Conservation (phyloP, 2,113 vertebrate genomes). For the Elgaria multicarinata region DNA sequence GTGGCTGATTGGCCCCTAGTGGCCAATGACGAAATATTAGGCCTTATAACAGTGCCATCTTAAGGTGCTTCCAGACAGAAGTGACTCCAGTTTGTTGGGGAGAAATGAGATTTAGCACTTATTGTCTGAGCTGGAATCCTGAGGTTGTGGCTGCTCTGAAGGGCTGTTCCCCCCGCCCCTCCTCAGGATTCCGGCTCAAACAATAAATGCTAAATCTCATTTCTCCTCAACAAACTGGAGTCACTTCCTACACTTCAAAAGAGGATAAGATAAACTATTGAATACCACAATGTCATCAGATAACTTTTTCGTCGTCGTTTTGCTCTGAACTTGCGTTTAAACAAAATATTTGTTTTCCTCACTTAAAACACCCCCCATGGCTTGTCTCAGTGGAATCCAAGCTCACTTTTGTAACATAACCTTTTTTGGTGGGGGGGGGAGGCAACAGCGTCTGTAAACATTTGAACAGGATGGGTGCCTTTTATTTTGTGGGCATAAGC, state of each 20-base stretch:
- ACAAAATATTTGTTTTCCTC: constrained; percentile 1
- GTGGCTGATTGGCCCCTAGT: no score
- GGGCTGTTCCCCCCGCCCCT: no score
- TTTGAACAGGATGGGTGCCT: not conserved
- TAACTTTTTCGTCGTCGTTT: not conserved
- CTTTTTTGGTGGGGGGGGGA: not conserved
- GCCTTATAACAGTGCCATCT: not conserved
- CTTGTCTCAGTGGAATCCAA: not conserved
- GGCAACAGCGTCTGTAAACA: not conserved
- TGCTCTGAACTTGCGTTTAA: constrained; percentile 6
- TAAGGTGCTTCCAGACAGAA: no score
- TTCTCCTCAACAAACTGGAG: not conserved
- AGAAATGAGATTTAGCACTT: no score
- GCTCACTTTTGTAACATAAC: not conserved
- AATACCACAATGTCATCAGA: not conserved
- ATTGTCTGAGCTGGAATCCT: no score
- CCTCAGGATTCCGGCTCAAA: not conserved
- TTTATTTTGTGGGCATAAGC: not conserved
- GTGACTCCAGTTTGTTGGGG: no score
- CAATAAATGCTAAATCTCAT: no score
- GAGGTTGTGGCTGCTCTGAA: no score
- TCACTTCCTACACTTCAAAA: not conserved
- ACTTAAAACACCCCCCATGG: not conserved
- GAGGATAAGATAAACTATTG: not conserved
- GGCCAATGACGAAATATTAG: no score